Evolutionary conservation across 2,113 vertebrate genomes (phyloP), one percentile per base, ranked within the genome.

Genomic region (Thalassoma bifasciatum): DNA sequence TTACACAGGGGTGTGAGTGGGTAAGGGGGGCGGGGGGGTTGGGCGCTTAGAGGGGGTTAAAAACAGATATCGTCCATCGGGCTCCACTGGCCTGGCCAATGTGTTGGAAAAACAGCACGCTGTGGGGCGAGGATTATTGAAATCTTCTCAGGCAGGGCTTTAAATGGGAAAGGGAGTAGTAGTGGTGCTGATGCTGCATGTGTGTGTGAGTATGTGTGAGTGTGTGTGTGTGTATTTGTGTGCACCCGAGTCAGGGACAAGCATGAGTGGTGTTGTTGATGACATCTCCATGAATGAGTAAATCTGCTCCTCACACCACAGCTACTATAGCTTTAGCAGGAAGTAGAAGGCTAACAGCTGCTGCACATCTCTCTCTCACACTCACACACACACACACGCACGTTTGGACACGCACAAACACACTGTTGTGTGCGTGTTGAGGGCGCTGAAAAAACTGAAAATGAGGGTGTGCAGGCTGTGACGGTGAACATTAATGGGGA

Each of bases 401-500:
- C 56, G 14, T 30, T 51, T 44, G 44, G 12, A 56, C 56, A 62
- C 11, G 38, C 38, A 40, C 11, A 19, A 52, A 42, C 47, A 16
- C 46, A 12, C 9, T 40, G 38, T 6, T 46, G 44, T 12, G 46
- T 49, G 46, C n/a, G 52, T n/a, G 57, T 56, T 17, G 76, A 59
- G 58, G 62, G 50, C 37, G 42, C 49, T 23, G 71, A 76, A 81
- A 85, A 72, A 58, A 75, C 47, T 68, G 70, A 81, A 85, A 90
- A 86, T 83, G 88, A 86, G 72, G 54, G 74, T 88, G 84, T 84
- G 83, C 88, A 88, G 75, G 79, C 88, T 89, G 89, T 91, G 89
- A 92, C 72, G 72, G 88, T 86, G 88, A 88, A 88, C 86, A 89
- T 88, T 91, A 92, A 92, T 83, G 84, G 88, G 82, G 79, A 87